phyloP scores from a whole-genome alignment of 2,888 invertebrate genomes.

The Chloromyia formosa region DNA sequence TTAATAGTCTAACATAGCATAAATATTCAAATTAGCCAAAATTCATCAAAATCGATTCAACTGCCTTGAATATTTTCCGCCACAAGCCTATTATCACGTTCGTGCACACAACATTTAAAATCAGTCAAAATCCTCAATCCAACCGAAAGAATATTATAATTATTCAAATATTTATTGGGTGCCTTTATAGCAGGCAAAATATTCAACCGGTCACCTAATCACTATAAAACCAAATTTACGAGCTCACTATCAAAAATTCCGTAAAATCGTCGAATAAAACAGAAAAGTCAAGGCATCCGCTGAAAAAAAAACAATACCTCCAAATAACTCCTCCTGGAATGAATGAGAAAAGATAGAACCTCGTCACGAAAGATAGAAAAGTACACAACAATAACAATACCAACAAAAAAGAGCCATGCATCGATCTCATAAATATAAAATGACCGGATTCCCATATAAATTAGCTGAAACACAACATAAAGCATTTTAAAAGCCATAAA shows the following conservation, averaged over 20 bases:
- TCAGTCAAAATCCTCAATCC: no score
- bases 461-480: constrained; percentile 63
- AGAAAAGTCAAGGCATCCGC: neutral
- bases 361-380: neutral
- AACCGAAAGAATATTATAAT: neutral
- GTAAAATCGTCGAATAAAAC: constrained; percentile 9
- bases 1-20: no score
- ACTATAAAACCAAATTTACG: constrained; percentile 44
- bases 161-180: constrained; percentile 29
- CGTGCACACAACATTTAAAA: no score
- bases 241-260: constrained; percentile 46
- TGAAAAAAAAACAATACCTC: no score
- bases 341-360: neutral
- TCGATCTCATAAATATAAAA: constrained; percentile 37
- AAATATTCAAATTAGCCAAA: no score
- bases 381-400: no score
- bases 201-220: constrained; percentile 35
- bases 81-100: no score
- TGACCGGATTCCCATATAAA: constrained; percentile 57
- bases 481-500: constrained; percentile 62
- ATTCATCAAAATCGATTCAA: no score
- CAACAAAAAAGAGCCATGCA: neutral
- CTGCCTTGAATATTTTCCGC: no score
- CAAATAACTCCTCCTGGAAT: no score
- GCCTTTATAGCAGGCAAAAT: neutral